phyloP scores from a whole-genome alignment of 2,888 invertebrate species.

The Tuta absoluta region DNA sequence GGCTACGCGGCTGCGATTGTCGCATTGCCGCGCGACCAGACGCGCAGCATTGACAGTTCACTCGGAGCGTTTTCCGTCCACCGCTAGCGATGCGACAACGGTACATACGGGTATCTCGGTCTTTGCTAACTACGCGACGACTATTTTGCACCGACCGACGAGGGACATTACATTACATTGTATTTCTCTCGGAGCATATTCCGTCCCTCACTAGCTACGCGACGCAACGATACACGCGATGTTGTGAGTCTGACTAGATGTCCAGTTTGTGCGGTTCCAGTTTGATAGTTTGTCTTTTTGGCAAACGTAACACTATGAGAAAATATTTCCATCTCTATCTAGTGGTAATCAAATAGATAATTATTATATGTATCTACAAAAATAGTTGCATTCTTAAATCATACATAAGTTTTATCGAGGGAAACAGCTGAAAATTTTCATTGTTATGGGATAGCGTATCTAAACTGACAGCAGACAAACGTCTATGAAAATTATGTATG shows the following conservation, averaged over 20 bases:
- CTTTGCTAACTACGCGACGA: constrained; percentile 27
- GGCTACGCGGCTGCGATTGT: neutral
- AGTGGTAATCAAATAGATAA: constrained; percentile 74
- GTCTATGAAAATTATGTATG: constrained; percentile 56
- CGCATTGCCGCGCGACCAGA: neutral
- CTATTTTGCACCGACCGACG: constrained; percentile 33
- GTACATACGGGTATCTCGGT: constrained; percentile 27
- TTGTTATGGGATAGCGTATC: constrained; percentile 43
- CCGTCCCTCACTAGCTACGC: constrained; percentile 50
- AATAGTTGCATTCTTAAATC: constrained; percentile 77
- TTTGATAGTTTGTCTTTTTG: constrained; percentile 60
- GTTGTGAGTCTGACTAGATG: constrained; percentile 45
- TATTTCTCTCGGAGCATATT: constrained; percentile 45
- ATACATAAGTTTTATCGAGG: constrained; percentile 51
- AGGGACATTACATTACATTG: neutral
- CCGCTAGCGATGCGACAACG: constrained; percentile 50
- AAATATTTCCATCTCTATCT: constrained; percentile 76
- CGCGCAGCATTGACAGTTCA: constrained; percentile 31
- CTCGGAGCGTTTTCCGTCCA: constrained; percentile 47
- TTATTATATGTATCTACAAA: constrained; percentile 73
- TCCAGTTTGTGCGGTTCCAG: constrained; percentile 63
- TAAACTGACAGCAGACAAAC: constrained; percentile 49
- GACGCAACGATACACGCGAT: constrained; percentile 38
- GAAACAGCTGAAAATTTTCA: constrained; percentile 56
- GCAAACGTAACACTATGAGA: constrained; percentile 75